Evolutionary conservation across 2,797 vertebrate species (phyloP), one percentile per base, ranked within the genome.

Genomic region (Babyrousa celebensis): DNA sequence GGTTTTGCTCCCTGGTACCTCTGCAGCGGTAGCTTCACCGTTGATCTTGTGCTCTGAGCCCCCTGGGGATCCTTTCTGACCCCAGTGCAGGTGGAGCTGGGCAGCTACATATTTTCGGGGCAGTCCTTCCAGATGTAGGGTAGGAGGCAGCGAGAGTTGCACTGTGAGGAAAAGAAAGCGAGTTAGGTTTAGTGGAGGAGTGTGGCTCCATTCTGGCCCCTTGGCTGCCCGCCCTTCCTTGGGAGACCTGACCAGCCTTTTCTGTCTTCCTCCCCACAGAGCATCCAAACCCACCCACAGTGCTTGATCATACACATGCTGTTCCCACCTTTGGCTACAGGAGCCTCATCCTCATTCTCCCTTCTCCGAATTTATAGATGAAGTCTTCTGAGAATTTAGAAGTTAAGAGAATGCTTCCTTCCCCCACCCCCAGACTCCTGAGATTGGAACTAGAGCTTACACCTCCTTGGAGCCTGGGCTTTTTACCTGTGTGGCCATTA

Each of bases 21-120:
- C 99, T 4, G 99, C 99, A 0, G 99, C 98, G n/a, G 98, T 98
- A 2, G 98, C 98, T 72, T 97, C 97, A 1, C 99, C 98, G 0
- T 99, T 98, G 87, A 99, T 97, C 85, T 98, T 99, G 95, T 99
- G 99, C 98, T 99, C 99, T 0, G 99, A 99, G 0, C 99, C 99
- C 0, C 94, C 95, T 0, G 93, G 52, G 27, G 72, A 90, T 0
- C 98, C 98, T 0, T 98, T 98, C 67, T 98, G 99, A 25, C 99
- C 99, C 99, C 99, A 99, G 97, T 99, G 99, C 78, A 99, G 98
- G 95, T 99, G 99, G 79, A 99, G 98, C 98, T 99, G 99, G 0
- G 98, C 98, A 0, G 99, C 99, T 0, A 98, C 98, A 40, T 98
- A 99, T 74, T 98, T 97, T 93, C 85, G 98, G 18, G 99, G 98